Evolutionary conservation across 2,888 invertebrate genomes (phyloP), one percentile per base, ranked within the genome.

Genomic region (Epicampocera succincta): DNA sequence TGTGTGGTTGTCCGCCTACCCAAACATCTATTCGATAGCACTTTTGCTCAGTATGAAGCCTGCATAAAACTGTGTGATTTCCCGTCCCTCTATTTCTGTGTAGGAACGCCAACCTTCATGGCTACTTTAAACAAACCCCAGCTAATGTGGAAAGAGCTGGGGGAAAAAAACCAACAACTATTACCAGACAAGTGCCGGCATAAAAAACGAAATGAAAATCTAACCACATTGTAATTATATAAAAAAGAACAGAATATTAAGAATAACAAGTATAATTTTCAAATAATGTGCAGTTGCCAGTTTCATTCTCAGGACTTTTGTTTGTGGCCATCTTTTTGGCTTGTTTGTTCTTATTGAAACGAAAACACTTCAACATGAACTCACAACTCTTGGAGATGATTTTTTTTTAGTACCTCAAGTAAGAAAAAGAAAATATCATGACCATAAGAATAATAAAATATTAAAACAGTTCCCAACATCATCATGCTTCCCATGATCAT

Each of bases 191-290:
- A 63, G 50, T 44, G 52, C 44, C 54, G 33, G 21, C 11, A 17
- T 19, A 21, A 48, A 48, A 33, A 33, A n/a, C n/a, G 33, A 33
- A 60, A 60, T 3, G 38, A 13, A 52, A 38, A 33, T 54, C 21
- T 54, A 54, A 61, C 25, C 69, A 38, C 61, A 54, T 40, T 61
- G 38, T 54, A 46, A 69, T 69, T 76, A 69, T 54, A 44, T 38
- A 60, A 48, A 63, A 76, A 19, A 52, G 9, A 19, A 42, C 38
- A n/a, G n/a, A 33, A 44, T 17, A 42, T 12, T 17, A 29, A 60
- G 46, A 65, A 17, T 48, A 69, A 69, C 60, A 48, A 74, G 54
- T 48, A 56, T 65, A 40, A 65, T 65, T 73, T 65, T 65, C 38
- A 65, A 74, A 68, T 48, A 25, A 46, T 46, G 3, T 48, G 21